Percentiles rank a stretch among this genome's conserved stretches.
Evolutionary conservation across 2,113 vertebrate species (phyloP).

Genomic region (Mustelus asterias): DNA sequence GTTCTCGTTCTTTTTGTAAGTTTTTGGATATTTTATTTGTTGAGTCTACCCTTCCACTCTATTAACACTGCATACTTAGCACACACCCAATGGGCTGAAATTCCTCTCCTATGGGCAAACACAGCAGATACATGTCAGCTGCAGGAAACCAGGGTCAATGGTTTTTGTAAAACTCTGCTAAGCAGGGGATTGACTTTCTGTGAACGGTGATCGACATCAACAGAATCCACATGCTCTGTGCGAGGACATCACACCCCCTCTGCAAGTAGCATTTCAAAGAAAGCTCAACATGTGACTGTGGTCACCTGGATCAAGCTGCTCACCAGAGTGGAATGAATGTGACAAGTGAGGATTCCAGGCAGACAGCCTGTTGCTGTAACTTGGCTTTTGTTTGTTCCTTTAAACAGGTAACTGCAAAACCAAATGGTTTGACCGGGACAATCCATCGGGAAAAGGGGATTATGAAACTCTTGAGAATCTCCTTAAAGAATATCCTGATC

Average conservation of each 20-base stretch:
- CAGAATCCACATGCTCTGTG: no score
- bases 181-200: no score
- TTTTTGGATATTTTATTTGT: neutral
- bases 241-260: no score
- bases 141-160: neutral
- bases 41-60: neutral
- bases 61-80: neutral
- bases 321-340: no score
- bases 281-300: no score
- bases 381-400: no score
- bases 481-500: constrained; percentile 38
- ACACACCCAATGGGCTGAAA: neutral
- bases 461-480: constrained; percentile 38
- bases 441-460: constrained; percentile 35
- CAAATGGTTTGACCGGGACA: constrained; percentile 42
- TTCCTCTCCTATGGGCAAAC: neutral
- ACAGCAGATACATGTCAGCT: neutral
- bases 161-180: no score
- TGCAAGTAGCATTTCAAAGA: no score
- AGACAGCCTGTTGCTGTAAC: no score
- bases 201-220: no score
- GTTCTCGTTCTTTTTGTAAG: constrained; percentile 40
- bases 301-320: no score
- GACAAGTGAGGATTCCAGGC: no score
- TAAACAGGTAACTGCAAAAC: constrained; percentile 44